phyloP scores from a whole-genome alignment of 2,797 vertebrate species.

The Glossophaga mutica region DNA sequence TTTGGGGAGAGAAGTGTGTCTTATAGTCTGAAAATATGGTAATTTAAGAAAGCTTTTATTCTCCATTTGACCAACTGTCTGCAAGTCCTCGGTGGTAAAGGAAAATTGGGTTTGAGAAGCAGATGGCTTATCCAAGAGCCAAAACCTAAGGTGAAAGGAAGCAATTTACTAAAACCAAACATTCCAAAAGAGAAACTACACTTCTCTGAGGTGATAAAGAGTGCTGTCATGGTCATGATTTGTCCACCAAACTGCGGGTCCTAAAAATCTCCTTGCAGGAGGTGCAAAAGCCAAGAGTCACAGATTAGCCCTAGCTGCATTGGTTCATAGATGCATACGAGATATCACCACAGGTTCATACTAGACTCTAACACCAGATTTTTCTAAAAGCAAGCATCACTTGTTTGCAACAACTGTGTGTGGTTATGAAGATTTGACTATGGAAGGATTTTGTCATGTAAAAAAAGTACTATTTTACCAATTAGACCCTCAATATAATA shows the following conservation, averaged over 20 bases:
- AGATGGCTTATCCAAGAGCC: conserved; percentile 60
- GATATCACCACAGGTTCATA: not conserved
- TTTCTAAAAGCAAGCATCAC: conserved; percentile 22
- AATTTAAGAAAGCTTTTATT: conserved; percentile 50
- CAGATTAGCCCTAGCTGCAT: not conserved
- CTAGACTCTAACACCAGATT: not conserved
- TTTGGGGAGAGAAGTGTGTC: too few relatives aligned
- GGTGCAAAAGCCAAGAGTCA: conserved; percentile 3
- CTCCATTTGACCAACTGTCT: conserved; percentile 51
- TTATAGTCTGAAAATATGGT: too few relatives aligned
- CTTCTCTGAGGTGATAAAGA: conserved; percentile 32
- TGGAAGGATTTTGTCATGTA: conserved; percentile 30
- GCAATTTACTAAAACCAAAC: conserved; percentile 51
- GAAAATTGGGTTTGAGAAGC: conserved; percentile 43
- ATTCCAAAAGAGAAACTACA: conserved; percentile 42
- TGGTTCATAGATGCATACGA: not conserved
- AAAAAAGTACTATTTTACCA: not conserved
- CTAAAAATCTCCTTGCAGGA: not conserved
- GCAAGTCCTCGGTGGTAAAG: conserved; percentile 30
- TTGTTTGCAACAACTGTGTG: conserved; percentile 16
- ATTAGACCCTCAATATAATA: conserved; percentile 7
- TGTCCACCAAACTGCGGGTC: not conserved
- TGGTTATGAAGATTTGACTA: not conserved
- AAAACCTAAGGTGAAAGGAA: conserved; percentile 60
- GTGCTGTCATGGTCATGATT: not conserved